A percentile compares a stretch with the other conserved stretches of the same genome.
phyloP scores from a whole-genome alignment of 2,888 invertebrate species.

The Altica lythri region DNA sequence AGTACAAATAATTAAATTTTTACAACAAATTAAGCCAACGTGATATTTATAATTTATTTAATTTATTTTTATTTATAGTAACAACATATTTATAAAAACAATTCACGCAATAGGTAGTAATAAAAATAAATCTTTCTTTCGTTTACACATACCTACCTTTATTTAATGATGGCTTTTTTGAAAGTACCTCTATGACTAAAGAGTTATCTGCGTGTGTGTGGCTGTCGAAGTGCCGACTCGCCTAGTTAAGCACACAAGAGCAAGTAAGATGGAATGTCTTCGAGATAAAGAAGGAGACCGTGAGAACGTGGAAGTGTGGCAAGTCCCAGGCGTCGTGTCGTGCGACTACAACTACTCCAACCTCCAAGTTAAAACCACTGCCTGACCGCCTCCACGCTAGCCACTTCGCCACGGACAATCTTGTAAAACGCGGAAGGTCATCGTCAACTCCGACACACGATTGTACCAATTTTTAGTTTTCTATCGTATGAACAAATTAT shows the following conservation, averaged over 20 bases:
- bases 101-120: no score
- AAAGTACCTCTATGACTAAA: background rate
- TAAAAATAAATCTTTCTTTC: no score
- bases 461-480: no score
- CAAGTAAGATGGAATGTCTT: constrained; percentile 28
- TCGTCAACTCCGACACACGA: constrained; percentile 18
- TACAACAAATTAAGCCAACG: no score
- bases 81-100: no score
- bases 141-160: no score
- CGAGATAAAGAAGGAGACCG: constrained; percentile 38
- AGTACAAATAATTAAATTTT: no score
- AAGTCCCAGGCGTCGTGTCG: constrained; percentile 47
- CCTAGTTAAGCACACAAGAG: constrained; percentile 18
- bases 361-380: background rate
- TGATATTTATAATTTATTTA: no score
- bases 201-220: constrained; percentile 3
- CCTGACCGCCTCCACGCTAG: constrained; percentile 31
- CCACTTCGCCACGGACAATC: constrained; percentile 17
- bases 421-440: background rate
- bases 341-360: constrained; percentile 33
- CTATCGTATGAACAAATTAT: no score
- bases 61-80: no score
- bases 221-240: constrained; percentile 11
- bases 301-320: constrained; percentile 52
- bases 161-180: no score